A percentile compares a stretch with the other conserved stretches of the same genome.
Conservation (phyloP, 2,113 vertebrate species). For the Solenodon paradoxus region DNA sequence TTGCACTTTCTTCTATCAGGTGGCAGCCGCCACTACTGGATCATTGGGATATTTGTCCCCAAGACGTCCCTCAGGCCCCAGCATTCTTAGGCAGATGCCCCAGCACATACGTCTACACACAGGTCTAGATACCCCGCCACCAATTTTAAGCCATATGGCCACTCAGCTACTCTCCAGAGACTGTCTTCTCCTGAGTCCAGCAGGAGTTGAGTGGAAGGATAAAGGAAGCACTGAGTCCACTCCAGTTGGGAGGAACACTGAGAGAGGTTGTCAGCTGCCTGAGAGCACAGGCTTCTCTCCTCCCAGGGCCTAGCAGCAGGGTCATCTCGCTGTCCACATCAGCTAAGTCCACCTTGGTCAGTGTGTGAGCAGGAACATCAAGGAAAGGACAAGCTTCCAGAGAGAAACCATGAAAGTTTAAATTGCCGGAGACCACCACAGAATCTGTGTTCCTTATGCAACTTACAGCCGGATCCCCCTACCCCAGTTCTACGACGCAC, state of each 20-base stretch:
- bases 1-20: neutral
- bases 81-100: neutral
- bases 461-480: neutral
- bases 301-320: neutral
- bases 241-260: neutral
- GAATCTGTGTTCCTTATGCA: neutral
- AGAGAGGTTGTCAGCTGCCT: neutral
- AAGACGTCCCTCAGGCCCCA: neutral
- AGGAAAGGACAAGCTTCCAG: neutral
- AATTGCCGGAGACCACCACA: neutral
- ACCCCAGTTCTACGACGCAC: neutral
- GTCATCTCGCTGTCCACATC: neutral
- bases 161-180: neutral
- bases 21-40: neutral
- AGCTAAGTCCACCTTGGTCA: neutral
- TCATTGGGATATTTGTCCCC: neutral
- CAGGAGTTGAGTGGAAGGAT: neutral
- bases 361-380: neutral
- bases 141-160: neutral
- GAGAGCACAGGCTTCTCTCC: neutral
- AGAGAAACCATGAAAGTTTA: neutral
- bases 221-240: neutral
- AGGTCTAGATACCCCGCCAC: neutral
- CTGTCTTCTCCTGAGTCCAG: neutral
- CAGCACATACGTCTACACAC: no score